A percentile compares a stretch with the other conserved stretches of the same genome.
phyloP scores from a whole-genome alignment of 2,113 vertebrate genomes.

The Trinectes maculatus region DNA sequence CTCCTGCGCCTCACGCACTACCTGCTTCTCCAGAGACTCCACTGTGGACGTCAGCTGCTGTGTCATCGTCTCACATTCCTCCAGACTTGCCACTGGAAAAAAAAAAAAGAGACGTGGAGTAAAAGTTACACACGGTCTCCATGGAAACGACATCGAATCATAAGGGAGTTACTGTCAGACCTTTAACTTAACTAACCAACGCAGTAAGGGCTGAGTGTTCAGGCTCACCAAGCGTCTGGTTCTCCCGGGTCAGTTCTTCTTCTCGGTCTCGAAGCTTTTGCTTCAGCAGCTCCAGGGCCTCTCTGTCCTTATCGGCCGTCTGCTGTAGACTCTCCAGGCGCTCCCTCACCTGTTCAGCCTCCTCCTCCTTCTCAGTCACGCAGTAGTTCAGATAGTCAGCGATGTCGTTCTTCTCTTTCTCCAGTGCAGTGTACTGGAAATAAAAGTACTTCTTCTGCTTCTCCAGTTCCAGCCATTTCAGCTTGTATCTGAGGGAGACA shows the following conservation, averaged over 20 bases:
- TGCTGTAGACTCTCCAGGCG: conserved; percentile 77
- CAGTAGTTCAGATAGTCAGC: conserved; percentile 83
- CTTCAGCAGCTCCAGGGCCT: conserved; percentile 74
- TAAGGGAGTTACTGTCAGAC: too few species aligned
- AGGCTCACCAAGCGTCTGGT: conserved; percentile 79
- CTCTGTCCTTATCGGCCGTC: conserved; percentile 79
- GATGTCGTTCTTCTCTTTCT: conserved; percentile 84
- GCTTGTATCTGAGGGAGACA: conserved; percentile 80
- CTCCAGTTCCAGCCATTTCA: conserved; percentile 81
- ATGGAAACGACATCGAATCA: too few species aligned
- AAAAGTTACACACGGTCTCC: too few species aligned
- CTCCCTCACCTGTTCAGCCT: conserved; percentile 71
- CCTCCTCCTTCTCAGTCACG: conserved; percentile 80
- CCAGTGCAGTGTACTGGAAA: conserved; percentile 66
- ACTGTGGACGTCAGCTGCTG: conserved; percentile 79
- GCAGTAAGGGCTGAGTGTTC: too few species aligned
- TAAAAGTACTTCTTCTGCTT: conserved; percentile 74
- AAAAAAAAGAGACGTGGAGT: not conserved
- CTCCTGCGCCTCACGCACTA: conserved; percentile 72
- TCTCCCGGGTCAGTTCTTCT: conserved; percentile 80
- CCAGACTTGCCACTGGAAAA: conserved; percentile 64
- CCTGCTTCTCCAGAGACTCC: conserved; percentile 76
- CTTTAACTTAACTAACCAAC: too few species aligned
- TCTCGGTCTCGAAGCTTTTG: conserved; percentile 80
- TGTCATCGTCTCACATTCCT: conserved; percentile 86